Percentiles rank a stretch among this genome's conserved stretches.
Evolutionary conservation across 2,888 invertebrate species (phyloP).

Genomic region (Microctonus brassicae): DNA sequence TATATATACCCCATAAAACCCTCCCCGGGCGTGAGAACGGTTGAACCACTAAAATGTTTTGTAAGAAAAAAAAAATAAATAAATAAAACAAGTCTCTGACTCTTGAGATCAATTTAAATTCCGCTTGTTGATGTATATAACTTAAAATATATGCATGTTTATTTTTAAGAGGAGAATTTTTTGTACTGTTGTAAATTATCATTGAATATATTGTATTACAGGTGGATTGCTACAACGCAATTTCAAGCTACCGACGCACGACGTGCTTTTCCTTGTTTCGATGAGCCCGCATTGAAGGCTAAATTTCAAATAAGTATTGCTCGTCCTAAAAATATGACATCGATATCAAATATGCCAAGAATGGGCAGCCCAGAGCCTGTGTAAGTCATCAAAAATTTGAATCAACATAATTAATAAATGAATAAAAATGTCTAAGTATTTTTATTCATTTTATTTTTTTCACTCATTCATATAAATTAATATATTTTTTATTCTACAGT

Average conservation of each 20-base stretch:
- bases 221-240: constrained; percentile 86
- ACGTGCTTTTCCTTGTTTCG: constrained; percentile 88
- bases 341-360: constrained; percentile 85
- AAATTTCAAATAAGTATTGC: constrained; percentile 84
- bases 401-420: not conserved
- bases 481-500: constrained; percentile 67
- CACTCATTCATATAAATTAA: no score
- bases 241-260: constrained; percentile 87
- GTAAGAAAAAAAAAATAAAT: no score
- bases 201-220: constrained; percentile 62
- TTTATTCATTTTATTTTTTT: constrained; percentile 1
- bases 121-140: no score
- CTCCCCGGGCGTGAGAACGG: no score
- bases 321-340: constrained; percentile 78
- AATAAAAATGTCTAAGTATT: not conserved
- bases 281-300: constrained; percentile 88
- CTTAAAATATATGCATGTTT: no score
- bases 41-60: no score
- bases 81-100: no score
- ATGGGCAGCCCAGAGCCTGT: constrained; percentile 69
- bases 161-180: no score
- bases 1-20: no score
- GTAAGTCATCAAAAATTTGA: constrained; percentile 69
- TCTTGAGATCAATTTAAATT: no score
- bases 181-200: not conserved